phyloP scores from a whole-genome alignment of 2,888 invertebrate genomes.

The Incurvaria masculella region DNA sequence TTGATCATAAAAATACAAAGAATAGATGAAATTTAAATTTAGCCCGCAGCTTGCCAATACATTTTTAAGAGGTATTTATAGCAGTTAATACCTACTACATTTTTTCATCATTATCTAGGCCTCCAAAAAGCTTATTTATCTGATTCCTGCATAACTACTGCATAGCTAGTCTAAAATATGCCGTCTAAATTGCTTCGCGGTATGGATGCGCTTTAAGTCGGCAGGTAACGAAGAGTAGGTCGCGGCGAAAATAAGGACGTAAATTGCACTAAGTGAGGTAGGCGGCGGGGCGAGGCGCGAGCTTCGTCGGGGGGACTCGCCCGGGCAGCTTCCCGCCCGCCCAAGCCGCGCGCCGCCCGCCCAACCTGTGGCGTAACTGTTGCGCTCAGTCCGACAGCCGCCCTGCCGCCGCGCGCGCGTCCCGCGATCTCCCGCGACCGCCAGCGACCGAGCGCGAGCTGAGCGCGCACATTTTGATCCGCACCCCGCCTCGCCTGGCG shows the following conservation, averaged over 20 bases:
- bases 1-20: no score
- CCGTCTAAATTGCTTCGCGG: conserved; percentile 4
- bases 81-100: no score
- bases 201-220: no score
- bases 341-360: conserved; percentile 38
- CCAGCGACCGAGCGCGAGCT: conserved; percentile 10
- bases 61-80: no score
- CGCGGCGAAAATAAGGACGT: conserved; percentile 11
- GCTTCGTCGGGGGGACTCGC: conserved; percentile 19
- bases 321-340: conserved; percentile 39
- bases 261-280: conserved; percentile 5
- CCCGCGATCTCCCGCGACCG: conserved; percentile 14
- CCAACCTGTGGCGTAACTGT: conserved; percentile 54
- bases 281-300: conserved; percentile 17
- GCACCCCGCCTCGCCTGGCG: conserved; percentile 8
- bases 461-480: conserved; percentile 22
- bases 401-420: conserved; percentile 27
- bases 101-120: no score
- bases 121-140: no score
- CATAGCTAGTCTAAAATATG: no score
- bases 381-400: conserved; percentile 27
- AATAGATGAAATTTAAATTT: no score
- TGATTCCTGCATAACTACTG: no score
- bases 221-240: conserved; percentile 30
- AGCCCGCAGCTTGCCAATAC: no score